Evolutionary conservation across 2,888 invertebrate species (phyloP).

Genomic region (Pollenia amentaria): DNA sequence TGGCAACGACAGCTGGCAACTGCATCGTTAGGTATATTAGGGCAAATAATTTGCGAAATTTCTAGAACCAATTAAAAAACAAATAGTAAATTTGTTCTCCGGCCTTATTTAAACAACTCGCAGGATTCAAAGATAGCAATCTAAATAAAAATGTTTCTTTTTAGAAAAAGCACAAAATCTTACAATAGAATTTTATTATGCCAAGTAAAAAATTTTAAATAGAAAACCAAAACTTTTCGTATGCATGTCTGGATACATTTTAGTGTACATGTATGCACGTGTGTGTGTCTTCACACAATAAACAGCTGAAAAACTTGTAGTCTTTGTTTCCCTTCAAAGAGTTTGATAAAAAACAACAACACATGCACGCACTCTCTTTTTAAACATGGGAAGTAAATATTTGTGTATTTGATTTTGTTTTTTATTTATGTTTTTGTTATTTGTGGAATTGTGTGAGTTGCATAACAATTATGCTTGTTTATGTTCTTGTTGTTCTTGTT

Average conservation of each 20-base stretch:
- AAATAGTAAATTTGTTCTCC: not conserved
- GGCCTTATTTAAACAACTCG: not conserved
- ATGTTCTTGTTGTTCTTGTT: not conserved
- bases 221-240: not conserved
- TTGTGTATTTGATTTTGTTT: constrained; percentile 34
- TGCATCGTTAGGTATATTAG: too few species aligned
- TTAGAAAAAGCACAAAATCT: not conserved
- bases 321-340: not conserved
- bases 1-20: too few species aligned
- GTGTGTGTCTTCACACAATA: constrained; percentile 1
- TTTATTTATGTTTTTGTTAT: not conserved
- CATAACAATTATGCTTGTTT: constrained; percentile 55
- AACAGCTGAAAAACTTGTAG: constrained; percentile 34
- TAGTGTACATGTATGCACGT: not conserved
- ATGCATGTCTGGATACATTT: not conserved
- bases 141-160: not conserved
- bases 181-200: constrained; percentile 24
- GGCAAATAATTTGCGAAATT: too few species aligned
- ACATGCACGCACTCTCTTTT: not conserved
- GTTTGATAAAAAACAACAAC: not conserved
- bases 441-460: constrained; percentile 50
- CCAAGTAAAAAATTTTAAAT: constrained; percentile 22
- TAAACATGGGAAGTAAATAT: constrained; percentile 3
- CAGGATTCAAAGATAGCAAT: not conserved
- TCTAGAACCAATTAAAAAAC: not conserved